These are phyloP conservation scores for Sciurus carolinensis DNA, from an alignment of 2,797 vertebrate genomes.

Conservation along the genomic window DNA sequence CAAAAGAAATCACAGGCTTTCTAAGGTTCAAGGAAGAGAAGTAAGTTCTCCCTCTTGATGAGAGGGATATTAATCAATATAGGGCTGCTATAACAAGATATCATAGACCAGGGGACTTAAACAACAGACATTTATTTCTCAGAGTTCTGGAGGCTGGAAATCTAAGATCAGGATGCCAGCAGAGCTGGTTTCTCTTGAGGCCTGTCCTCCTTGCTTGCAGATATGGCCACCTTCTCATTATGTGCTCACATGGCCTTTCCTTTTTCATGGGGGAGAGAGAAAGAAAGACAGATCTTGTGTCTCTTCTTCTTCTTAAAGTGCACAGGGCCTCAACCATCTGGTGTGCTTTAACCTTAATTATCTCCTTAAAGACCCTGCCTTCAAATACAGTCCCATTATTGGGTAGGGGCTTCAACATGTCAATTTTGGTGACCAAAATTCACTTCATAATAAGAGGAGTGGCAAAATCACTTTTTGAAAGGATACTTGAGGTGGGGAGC, in stretches of 20 bases:
- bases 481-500: rapidly evolving
- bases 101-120: background rate
- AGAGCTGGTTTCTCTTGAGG: too few relatives aligned
- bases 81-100: background rate
- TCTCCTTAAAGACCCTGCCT: background rate
- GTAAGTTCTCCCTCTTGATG: background rate
- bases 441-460: background rate
- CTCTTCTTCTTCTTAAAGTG: background rate
- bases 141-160: background rate
- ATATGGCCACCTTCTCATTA: background rate
- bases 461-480: background rate
- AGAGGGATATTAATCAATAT: background rate
- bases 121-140: background rate
- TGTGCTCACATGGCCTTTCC: background rate
- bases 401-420: background rate
- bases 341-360: background rate
- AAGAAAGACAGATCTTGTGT: background rate
- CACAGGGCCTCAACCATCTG: background rate
- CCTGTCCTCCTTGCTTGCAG: background rate
- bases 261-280: background rate
- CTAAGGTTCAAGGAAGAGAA: background rate
- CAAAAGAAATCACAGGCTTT: background rate
- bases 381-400: background rate
- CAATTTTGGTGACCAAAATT: background rate
- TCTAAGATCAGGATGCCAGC: background rate